Evolutionary conservation across 1,140 invertebrate genomes (phyloP), one percentile per base, ranked within the genome.

Genomic region (Prorops nasuta): DNA sequence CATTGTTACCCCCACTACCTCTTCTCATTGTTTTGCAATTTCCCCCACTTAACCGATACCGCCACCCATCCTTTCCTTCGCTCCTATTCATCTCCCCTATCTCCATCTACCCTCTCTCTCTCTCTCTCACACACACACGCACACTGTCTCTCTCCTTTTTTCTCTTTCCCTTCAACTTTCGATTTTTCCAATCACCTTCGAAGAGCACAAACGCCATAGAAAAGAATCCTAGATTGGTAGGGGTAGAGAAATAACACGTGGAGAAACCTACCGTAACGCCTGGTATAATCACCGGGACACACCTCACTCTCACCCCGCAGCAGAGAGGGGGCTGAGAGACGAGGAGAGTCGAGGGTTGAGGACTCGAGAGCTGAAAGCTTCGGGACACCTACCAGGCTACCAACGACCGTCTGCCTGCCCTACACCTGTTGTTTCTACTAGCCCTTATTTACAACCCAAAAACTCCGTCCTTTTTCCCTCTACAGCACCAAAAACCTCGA

Each of bases 11-110:
- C 65, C 68, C 58, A 64, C 62, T 63, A 49, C 56, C 57, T 53
- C 63, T 58, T 63, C 66, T 73, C 71, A 77, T 76, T 77, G 74
- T 76, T 77, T 77, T 75, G 74, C 74, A 76, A 77, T 77, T 77
- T 77, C 73, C 70, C 67, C 74, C 70, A 77, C 73, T 77, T 77
- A 77, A 76, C 74, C 70, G 72, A 73, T 77, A 75, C 72, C 58
- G 65, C 70, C 65, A 53, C 49, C 67, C 61, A 28, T 10, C 24
- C n/a, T n/a, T n/a, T n/a, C n/a, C n/a, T n/a, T n/a, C n/a, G n/a
- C n/a, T 28, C 24, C 24, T 12, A 7, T 28, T 12, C 24, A 6
- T 12, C 24, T 12, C 24, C 24, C 24, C 24, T 12, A 6, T 12
- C 24, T 28, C 6, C 24, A 28, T 12, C 24, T 28, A 28, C 24